Base-by-base conservation (phyloP, 2,797 vertebrate species). In the Lycodopsis pacificus region DNA sequence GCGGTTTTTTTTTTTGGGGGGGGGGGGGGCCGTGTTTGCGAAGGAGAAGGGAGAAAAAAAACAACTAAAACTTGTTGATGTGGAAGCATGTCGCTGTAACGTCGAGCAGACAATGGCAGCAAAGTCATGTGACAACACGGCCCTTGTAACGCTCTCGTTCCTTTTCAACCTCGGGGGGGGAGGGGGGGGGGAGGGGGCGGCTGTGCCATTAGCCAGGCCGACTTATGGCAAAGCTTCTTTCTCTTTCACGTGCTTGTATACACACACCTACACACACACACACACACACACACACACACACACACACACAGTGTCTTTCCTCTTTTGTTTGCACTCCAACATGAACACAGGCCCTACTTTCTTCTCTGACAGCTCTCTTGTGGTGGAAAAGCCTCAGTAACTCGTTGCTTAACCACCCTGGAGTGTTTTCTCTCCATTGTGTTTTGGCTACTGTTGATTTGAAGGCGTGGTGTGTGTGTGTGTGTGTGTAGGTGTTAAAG, bases 311-410 rank as follows among this genome's bases (percentile, higher is more conserved):
- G 46, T 20, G 73, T 89, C 77, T 77, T 84, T 87, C 27, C 82
- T 90, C 88, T 85, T 90, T 91, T 92, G 90, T 93, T 92, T 92
- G 90, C 90, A 77, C 87, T 88, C 87, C 88, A 86, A 89, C 87
- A 90, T 84, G 84, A 87, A 90, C 90, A 91, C 88, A 90, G 86
- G 82, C 81, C 83, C 84, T 79, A 86, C 87, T 90, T 91, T 90
- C 86, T 89, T 88, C 77, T 81, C 88, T 92, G 89, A 92, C 92
- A 91, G 88, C 89, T 91, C 90, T 91, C 88, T 90, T 89, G 88
- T 90, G 90, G 89, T 91, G 78, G 85, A 89, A 90, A 85, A 90
- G 92, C 88, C 86, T 91, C 88, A 86, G 82, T 89, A 89, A 91
- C 88, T 88, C 80, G 70, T 88, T 91, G 86, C 89, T 91, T 87